Evolutionary conservation across 2,888 invertebrate genomes (phyloP).

Genomic region (Aleiodes testaceus): DNA sequence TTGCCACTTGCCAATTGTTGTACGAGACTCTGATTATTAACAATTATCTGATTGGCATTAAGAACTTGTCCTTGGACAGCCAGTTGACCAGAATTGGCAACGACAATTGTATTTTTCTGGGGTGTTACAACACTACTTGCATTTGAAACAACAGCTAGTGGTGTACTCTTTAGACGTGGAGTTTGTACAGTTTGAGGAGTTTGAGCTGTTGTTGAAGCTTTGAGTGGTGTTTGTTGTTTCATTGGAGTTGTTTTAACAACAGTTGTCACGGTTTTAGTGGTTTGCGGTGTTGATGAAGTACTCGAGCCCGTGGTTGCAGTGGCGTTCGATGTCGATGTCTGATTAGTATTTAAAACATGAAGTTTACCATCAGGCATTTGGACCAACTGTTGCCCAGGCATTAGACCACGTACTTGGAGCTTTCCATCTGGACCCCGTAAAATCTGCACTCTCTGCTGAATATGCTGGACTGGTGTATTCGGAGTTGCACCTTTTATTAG

Average conservation of each 20-base stretch:
- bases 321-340: constrained; percentile 74
- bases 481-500: constrained; percentile 50
- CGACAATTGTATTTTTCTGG: constrained; percentile 64
- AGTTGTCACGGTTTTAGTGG: constrained; percentile 53
- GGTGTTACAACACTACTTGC: constrained; percentile 57
- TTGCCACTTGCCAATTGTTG: constrained; percentile 89
- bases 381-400: constrained; percentile 93
- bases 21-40: constrained; percentile 82
- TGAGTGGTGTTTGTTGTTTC: constrained; percentile 59
- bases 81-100: constrained; percentile 68
- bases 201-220: constrained; percentile 53
- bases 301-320: constrained; percentile 50
- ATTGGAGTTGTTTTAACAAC: constrained; percentile 57
- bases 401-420: constrained; percentile 90
- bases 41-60: constrained; percentile 80
- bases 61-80: constrained; percentile 68
- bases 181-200: constrained; percentile 57
- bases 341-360: constrained; percentile 84
- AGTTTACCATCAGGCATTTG: constrained; percentile 95
- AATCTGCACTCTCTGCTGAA: constrained; percentile 89
- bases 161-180: neutral
- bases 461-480: constrained; percentile 66
- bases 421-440: constrained; percentile 93
- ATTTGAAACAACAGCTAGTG: constrained; percentile 55
- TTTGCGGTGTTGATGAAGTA: constrained; percentile 49